Percentiles rank a stretch among this genome's conserved stretches.
Conservation (phyloP, 2,797 vertebrate genomes). For the Trematomus bernacchii region DNA sequence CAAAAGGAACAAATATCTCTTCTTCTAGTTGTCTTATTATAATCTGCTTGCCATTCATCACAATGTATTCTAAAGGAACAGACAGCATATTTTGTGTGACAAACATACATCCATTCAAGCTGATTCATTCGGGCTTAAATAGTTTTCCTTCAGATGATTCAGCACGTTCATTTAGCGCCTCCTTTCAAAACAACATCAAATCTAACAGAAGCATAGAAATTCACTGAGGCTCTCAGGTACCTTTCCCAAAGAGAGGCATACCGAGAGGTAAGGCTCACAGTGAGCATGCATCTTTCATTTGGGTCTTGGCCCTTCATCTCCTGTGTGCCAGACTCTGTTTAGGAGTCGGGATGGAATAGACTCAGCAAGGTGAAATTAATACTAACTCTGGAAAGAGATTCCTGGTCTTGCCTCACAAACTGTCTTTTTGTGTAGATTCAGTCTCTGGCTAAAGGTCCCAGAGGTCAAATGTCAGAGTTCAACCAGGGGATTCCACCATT, state of each 20-base stretch:
- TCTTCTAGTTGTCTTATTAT: not conserved
- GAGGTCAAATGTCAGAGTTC: slow-evolving; percentile 63
- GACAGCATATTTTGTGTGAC: not conserved
- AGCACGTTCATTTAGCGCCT: not conserved
- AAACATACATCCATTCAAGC: not conserved
- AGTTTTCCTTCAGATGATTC: slow-evolving; percentile 4
- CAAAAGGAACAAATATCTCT: not conserved
- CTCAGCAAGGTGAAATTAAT: slow-evolving; percentile 49
- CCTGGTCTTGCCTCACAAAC: slow-evolving; percentile 34
- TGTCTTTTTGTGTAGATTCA: slow-evolving; percentile 31
- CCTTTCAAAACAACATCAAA: slow-evolving; percentile 1
- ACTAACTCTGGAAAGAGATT: slow-evolving; percentile 55
- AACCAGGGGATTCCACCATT: slow-evolving; percentile 20
- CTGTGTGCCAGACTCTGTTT: slow-evolving; percentile 53
- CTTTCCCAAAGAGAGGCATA: slow-evolving; percentile 11
- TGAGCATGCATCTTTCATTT: slow-evolving; percentile 66
- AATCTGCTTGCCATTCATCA: not conserved
- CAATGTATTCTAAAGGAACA: slow-evolving; percentile 5
- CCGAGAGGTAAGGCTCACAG: slow-evolving; percentile 24
- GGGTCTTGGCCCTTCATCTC: slow-evolving; percentile 58
- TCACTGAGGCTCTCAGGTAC: not conserved
- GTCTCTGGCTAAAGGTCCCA: slow-evolving; percentile 52
- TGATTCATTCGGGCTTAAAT: not conserved
- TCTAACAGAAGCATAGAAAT: slow-evolving; percentile 9
- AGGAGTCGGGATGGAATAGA: slow-evolving; percentile 52